Base-by-base conservation (phyloP, 2,113 vertebrate species). In the Taxidea taxus region DNA sequence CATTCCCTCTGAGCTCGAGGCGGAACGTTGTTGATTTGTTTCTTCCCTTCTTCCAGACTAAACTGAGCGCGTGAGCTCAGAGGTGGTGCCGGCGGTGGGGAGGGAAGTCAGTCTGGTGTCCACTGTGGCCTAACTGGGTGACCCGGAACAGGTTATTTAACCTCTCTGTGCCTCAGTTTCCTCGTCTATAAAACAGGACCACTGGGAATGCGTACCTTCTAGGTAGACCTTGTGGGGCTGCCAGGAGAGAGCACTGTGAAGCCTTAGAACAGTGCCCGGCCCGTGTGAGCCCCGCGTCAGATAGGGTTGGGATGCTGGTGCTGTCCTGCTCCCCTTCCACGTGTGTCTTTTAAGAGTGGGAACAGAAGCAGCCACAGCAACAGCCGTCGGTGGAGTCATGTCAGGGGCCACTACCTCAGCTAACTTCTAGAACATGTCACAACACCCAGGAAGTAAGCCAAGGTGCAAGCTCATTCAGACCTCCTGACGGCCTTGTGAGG, bases 281-380 rank as follows among this genome's bases (percentile, higher is more conserved):
- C 39, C 0, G 0, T 23, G 31, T 1, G 54, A 47, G 27, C 11
- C 47, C 60, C 18, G 0, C 12, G 4, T 51, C 14, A 15, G 16
- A 3, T 23, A 15, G 3, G 37, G 21, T 1, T 66, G 31, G 3
- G 37, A 39, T 34, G 42, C 4, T 3, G 39, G 12, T 4, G 8
- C 49, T 4, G 0, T 13, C 60, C 54, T 12, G 37, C 49, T 87
- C 78, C 20, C 44, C 75, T 68, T 27, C 80, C 75, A 42, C 2
- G 0, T 5, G 1, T 29, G 6, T 70, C 56, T 85, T 86, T 77
- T 47, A 75, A 56, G 49, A 77, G 34, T 21, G 29, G 54, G n/a
- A 58, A 11, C 47, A 1, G 70, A 16, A 18, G 5, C 15, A 42
- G 8, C 11, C 25, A 39, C 25, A 72, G 44, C 49, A 9, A 9